phyloP scores from a whole-genome alignment of 2,888 invertebrate genomes.

The Beris chalybata region DNA sequence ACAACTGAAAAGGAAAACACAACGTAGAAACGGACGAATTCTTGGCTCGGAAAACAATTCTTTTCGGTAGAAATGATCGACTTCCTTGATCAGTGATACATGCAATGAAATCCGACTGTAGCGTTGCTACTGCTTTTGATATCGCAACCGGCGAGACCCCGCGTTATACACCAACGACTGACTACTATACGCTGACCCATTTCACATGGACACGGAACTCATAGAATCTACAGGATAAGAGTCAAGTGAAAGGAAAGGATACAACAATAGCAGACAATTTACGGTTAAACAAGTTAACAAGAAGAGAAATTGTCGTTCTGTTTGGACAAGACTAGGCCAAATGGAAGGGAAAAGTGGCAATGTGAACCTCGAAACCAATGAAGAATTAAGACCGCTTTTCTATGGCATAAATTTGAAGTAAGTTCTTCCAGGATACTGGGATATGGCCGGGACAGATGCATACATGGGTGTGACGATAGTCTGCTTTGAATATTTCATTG shows the following conservation, averaged over 20 bases:
- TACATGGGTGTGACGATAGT: no score
- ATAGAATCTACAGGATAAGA: slow-evolving; percentile 8
- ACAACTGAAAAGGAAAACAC: no score
- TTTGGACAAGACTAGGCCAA: no score
- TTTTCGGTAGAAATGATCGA: slow-evolving; percentile 10
- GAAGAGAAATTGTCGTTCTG: slow-evolving; percentile 18
- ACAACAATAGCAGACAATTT: slow-evolving; percentile 35
- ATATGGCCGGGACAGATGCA: no score
- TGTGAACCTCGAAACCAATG: no score
- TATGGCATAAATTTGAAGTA: no score
- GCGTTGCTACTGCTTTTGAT: no score
- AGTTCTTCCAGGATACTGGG: no score
- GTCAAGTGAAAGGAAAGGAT: slow-evolving; percentile 11
- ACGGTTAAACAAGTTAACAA: slow-evolving; percentile 35
- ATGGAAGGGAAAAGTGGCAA: no score
- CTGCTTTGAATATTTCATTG: no score
- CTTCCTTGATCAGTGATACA: slow-evolving; percentile 4
- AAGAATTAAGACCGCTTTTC: no score
- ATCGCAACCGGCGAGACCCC: no score
- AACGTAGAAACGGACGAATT: neutral
- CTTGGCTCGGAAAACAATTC: slow-evolving; percentile 10
- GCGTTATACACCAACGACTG: neutral
- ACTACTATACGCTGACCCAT: slow-evolving; percentile 21
- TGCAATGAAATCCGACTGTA: neutral
- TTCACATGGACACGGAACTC: slow-evolving; percentile 12